Base-by-base conservation (phyloP, 2,113 vertebrate genomes). In the Xenotilapia longispinis region DNA sequence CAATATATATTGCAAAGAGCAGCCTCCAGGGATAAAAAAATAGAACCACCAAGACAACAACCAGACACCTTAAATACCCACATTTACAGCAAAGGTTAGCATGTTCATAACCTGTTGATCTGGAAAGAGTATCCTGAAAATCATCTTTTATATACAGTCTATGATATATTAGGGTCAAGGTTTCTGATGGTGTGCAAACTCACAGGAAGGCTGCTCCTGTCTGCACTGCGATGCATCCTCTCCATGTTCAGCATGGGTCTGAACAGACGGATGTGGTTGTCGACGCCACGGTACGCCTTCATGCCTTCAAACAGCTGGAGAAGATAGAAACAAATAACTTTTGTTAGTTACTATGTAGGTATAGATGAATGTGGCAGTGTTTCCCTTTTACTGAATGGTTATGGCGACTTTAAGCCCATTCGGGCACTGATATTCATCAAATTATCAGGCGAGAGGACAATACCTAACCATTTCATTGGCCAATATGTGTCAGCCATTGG, bases 181-280 rank as follows among this genome's bases (percentile, higher is more conserved):
- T 31, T 78, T 31, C 26, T 11, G 15, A 31, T 23, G 70, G 53
- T 4, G 54, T 19, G 1, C 4, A 55, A 10, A 95, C 97, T 97
- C 93, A 99, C 98, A 2, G 98, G 98, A 7, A 98, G 95, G 86
- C 96, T 97, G 92, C 97, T 92, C 33, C 98, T 95, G 8, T 94
- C 89, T 0, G 97, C 87, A 0, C 97, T 97, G 28, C 97, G 95
- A 23, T 97, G 91, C 98, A 99, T 98, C 47, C 98, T 94, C 60
- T 97, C 96, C 97, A 99, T 98, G 95, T 99, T 98, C 84, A 97
- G 88, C 96, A 96, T 97, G 0, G 98, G 98, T 5, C 98, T 95
- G 94, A 98, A 99, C 68, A 99, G 95, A 2, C 97, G 97, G 33
- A 99, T 87, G 12, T 33, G 95, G 88, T 96, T 94, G 91, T 99